Evolutionary conservation across 2,797 vertebrate species (phyloP).

Genomic region (Gymnoscopelus microlampas): DNA sequence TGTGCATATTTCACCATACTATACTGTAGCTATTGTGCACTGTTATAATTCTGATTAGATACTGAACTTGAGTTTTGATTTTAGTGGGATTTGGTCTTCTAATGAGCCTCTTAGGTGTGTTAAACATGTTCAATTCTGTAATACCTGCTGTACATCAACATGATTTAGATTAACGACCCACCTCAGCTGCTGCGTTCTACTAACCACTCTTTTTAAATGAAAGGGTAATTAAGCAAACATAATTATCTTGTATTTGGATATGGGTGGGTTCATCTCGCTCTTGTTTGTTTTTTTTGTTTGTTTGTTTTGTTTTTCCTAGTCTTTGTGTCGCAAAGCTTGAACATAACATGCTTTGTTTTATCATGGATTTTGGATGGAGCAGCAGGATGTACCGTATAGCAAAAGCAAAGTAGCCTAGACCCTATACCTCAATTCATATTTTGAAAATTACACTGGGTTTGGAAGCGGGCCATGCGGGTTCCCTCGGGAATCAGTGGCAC

Average conservation of each 20-base stretch:
- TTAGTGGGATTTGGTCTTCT: constrained; percentile 25
- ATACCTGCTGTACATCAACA: constrained; percentile 12
- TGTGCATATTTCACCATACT: constrained; percentile 65
- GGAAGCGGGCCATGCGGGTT: constrained; percentile 75
- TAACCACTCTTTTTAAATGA: constrained; percentile 36
- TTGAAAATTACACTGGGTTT: constrained; percentile 77
- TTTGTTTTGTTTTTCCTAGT: constrained; percentile 5
- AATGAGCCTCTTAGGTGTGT: too few relatives aligned
- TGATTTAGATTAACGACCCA: constrained; percentile 32
- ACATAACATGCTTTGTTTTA: constrained; percentile 26
- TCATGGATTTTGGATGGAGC: constrained; percentile 52
- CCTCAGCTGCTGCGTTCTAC: constrained; percentile 43
- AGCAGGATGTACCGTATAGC: constrained; percentile 58
- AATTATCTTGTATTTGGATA: constrained; percentile 31
- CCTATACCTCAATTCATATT: constrained; percentile 79
- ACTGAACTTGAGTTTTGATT: constrained; percentile 4
- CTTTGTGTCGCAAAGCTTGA: constrained; percentile 38
- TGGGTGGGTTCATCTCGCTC: constrained; percentile 18
- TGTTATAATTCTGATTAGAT: constrained; percentile 43
- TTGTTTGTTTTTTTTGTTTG: constrained; percentile 30
- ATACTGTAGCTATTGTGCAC: constrained; percentile 61
- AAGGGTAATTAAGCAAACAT: constrained; percentile 36
- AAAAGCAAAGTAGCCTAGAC: constrained; percentile 58
- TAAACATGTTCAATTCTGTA: neutral
- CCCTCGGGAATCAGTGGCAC: constrained; percentile 79